Conservation (phyloP, 2,797 vertebrate species). For the Siniperca undulata region DNA sequence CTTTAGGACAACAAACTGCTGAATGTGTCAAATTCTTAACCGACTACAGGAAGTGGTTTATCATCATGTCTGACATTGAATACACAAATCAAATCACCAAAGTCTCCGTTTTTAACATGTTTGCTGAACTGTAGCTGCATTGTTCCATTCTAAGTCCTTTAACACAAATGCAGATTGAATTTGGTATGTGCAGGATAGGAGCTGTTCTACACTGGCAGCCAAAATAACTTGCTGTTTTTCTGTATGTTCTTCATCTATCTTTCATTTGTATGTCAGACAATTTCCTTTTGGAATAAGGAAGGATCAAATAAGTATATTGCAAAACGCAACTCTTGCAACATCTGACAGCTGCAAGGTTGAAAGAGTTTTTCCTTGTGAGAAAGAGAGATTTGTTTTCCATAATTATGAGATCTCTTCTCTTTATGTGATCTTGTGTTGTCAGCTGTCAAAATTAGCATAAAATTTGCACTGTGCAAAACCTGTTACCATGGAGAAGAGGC, state of each 20-base stretch:
- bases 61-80: slow-evolving; percentile 53
- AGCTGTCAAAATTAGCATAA: slow-evolving; percentile 49
- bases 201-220: not conserved
- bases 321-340: slow-evolving; percentile 44
- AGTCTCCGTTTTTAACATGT: slow-evolving; percentile 21
- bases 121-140: slow-evolving; percentile 28
- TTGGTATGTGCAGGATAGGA: not conserved
- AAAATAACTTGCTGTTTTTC: not conserved
- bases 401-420: slow-evolving; percentile 36
- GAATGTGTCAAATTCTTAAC: slow-evolving; percentile 61
- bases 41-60: slow-evolving; percentile 65
- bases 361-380: slow-evolving; percentile 7
- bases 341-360: slow-evolving; percentile 44
- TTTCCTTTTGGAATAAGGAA: slow-evolving; percentile 28
- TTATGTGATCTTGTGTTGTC: slow-evolving; percentile 37
- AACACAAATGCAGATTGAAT: slow-evolving; percentile 14
- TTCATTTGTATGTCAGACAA: slow-evolving; percentile 27
- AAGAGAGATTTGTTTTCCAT: not conserved
- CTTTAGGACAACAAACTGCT: slow-evolving; percentile 64
- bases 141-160: slow-evolving; percentile 16
- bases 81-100: slow-evolving; percentile 36
- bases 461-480: slow-evolving; percentile 23
- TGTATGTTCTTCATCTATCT: slow-evolving; percentile 16
- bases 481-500: slow-evolving; percentile 18
- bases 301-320: slow-evolving; percentile 24